Evolutionary conservation across 1,140 invertebrate species (phyloP), one percentile per base, ranked within the genome.

Genomic region (Brachionus sp.): DNA sequence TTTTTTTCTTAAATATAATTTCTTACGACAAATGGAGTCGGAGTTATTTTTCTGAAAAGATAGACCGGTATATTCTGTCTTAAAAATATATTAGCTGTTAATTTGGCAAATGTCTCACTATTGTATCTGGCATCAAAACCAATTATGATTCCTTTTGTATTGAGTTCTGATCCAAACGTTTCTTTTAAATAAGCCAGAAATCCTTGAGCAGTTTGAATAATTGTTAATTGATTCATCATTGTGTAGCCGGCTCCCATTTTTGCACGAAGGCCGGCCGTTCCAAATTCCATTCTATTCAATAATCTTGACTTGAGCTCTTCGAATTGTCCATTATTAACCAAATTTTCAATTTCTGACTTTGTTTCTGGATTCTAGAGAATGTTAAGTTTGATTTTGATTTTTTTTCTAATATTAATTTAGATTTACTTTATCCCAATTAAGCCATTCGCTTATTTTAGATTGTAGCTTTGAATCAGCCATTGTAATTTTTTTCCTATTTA

Each of bases 201-300:
- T 37, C 85, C 86, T 92, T 98, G 96, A 4, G 93, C 93, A 19
- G 97, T 95, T 90, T 99, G 98, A 66, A 99, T 92, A 35, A 99
- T 93, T 0, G 98, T 96, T 33, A 99, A 90, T 89, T 99, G 96
- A 90, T 99, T 99, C 93, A 99, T 96, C 80, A 93, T 93, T 85
- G 91, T 92, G 87, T 94, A 98, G 0, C 97, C 98, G 46, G 95
- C 92, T 16, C 92, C 94, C 96, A 99, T 98, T 84, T 90, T 90
- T 0, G 94, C 94, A 83, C 98, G 91, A 6, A 99, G 89, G 2
- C 97, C 91, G 86, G 66, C 82, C 7, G 82, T 83, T 42, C 82
- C 82, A 66, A 83, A 83, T 29, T 75, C 57, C 44, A 83, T 73
- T 62, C 82, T 12, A 6, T 83, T 9, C 13, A 66, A 23, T 33